Conservation (phyloP, 2,113 vertebrate species). For the Rhodinocichla rosea region DNA sequence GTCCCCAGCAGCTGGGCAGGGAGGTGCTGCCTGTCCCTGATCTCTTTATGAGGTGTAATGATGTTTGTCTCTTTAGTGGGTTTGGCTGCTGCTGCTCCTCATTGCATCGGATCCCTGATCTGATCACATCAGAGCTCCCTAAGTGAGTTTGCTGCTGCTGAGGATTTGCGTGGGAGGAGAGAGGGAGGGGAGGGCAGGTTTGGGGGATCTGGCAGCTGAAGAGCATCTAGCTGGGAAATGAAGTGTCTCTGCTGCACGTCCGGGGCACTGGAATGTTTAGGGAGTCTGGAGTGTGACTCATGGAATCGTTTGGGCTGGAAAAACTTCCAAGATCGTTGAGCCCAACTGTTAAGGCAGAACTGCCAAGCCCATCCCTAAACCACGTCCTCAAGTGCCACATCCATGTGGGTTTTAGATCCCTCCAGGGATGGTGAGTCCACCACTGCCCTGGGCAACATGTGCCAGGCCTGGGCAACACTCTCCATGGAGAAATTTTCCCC, state of each 20-base stretch:
- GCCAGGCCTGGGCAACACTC: background rate
- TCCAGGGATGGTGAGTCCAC: background rate
- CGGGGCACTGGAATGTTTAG: background rate
- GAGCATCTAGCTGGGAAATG: background rate
- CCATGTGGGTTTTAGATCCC: background rate
- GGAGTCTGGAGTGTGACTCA: background rate
- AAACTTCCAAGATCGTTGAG: background rate
- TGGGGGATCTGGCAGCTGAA: background rate
- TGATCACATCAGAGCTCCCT: background rate
- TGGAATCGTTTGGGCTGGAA: background rate
- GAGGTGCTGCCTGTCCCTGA: background rate
- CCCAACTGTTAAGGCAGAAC: background rate
- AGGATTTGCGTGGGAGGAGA: background rate
- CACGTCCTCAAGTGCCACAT: background rate
- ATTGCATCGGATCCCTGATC: background rate
- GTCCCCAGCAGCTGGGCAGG: background rate
- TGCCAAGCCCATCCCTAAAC: background rate
- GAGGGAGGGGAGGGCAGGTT: background rate
- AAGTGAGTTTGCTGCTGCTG: background rate
- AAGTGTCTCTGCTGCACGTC: fast-evolving
- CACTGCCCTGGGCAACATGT: background rate
- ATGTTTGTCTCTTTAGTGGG: background rate
- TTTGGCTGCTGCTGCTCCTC: background rate
- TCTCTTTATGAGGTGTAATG: background rate
- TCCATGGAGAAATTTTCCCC: background rate